Evolutionary conservation across 2,888 invertebrate genomes (phyloP).

Genomic region (Panzeria rudis): DNA sequence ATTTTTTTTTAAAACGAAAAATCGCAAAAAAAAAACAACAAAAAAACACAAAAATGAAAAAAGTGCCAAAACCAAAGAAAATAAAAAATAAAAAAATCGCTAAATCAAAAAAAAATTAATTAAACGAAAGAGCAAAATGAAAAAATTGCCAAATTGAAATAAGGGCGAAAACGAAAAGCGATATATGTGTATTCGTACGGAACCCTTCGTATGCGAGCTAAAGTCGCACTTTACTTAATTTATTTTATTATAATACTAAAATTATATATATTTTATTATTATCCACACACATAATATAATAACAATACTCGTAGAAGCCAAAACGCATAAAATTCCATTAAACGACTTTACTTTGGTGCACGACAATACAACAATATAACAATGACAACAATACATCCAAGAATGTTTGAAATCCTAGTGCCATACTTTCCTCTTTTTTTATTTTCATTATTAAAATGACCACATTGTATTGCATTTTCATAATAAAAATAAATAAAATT

Average conservation of each 20-base stretch:
- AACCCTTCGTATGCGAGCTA: no score
- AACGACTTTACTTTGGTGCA: slow-evolving; percentile 6
- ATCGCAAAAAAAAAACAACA: no score
- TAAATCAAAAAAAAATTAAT: no score
- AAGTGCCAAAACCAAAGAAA: no score
- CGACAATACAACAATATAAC: background rate
- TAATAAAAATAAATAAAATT: slow-evolving; percentile 18
- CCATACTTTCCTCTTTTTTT: slow-evolving; percentile 36
- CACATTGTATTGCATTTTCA: slow-evolving; percentile 49
- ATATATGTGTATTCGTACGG: no score
- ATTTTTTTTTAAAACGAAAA: no score
- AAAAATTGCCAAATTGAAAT: no score
- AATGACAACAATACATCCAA: slow-evolving; percentile 5
- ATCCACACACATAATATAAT: background rate
- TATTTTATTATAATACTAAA: slow-evolving; percentile 5
- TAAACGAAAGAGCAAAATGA: no score
- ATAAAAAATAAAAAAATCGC: no score
- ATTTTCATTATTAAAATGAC: background rate
- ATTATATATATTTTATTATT: background rate
- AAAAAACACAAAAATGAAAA: no score
- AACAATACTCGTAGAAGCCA: background rate
- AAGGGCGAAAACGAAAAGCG: no score
- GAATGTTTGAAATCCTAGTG: slow-evolving; percentile 22
- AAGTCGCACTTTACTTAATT: no score
- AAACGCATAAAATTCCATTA: slow-evolving; percentile 26